phyloP scores from a whole-genome alignment of 2,888 invertebrate genomes.

The Sinelater perroti region DNA sequence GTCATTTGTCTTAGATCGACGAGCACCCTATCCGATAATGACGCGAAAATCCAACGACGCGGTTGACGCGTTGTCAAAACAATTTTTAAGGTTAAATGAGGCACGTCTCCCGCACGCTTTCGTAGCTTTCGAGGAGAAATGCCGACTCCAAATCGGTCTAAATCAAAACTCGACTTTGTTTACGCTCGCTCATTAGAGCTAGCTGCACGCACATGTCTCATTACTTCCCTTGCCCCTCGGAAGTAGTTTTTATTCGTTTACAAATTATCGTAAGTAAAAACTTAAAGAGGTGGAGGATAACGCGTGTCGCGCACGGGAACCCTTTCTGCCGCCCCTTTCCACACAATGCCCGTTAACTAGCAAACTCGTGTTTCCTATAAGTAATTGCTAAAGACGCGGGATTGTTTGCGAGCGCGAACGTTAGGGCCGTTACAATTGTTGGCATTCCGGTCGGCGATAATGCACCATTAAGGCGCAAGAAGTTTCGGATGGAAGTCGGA shows the following conservation, averaged over 20 bases:
- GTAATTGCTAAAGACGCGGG: constrained; percentile 23
- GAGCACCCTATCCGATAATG: constrained; percentile 49
- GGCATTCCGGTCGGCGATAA: constrained; percentile 22
- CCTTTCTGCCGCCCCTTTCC: constrained; percentile 30
- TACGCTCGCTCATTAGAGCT: constrained; percentile 43
- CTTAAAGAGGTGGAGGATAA: constrained; percentile 25
- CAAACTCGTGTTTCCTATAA: constrained; percentile 29
- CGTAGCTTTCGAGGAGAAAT: constrained; percentile 19
- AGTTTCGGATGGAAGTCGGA: constrained; percentile 19
- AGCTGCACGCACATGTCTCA: constrained; percentile 46
- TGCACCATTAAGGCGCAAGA: constrained; percentile 29
- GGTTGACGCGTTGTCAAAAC: constrained; percentile 55
- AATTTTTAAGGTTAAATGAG: constrained; percentile 39
- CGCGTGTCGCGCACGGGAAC: constrained; percentile 17
- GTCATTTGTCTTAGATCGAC: constrained; percentile 56
- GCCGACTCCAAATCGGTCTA: no score
- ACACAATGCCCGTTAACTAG: constrained; percentile 30
- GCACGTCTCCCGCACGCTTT: constrained; percentile 33
- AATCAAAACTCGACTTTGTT: constrained; percentile 37
- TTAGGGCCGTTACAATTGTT: constrained; percentile 15
- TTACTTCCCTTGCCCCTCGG: constrained; percentile 39
- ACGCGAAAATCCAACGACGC: constrained; percentile 45
- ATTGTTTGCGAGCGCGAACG: constrained; percentile 24
- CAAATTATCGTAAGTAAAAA: constrained; percentile 41
- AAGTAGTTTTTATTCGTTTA: constrained; percentile 40